Evolutionary conservation across 2,888 invertebrate genomes (phyloP), one percentile per base, ranked within the genome.

Genomic region (Eupelmus urozonus): DNA sequence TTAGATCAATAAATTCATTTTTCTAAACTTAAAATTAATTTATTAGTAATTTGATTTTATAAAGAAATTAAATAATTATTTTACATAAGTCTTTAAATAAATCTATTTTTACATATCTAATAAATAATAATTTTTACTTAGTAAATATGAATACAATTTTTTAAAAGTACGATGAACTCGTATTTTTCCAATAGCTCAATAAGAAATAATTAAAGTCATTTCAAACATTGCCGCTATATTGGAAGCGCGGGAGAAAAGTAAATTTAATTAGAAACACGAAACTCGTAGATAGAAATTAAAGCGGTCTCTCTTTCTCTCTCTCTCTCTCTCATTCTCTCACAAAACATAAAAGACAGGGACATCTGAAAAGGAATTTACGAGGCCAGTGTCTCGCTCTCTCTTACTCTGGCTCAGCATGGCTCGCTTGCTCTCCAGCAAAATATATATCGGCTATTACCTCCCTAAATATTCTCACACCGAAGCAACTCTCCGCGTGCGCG

Each of bases 371-470:
- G 86, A 88, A 89, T 89, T 89, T 87, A 89, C 84, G 88, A 86
- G 86, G 84, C 85, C 49, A 25, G n/a, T 23, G 25, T 66, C 23
- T 60, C 72, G 29, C 62, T 62, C 25, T 34, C 67, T 60, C 69
- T 53, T 45, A 16, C 7, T 18, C 20, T 53, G n/a, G n/a, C n/a
- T n/a, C n/a, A n/a, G n/a, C 51, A 34, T 34, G 3, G 34, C 34
- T 55, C 34, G 16, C 72, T 59, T n/a, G n/a, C 45, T 59, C 59
- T 29, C 59, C 42, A 23, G 87, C 87, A 86, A 89, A 89, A 89
- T 89, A 89, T 89, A 89, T 89, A 87, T 87, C 85, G 85, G 88
- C 88, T 89, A 89, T 89, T 89, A 89, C 87, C 85, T 84, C 87
- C 87, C 88, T 87, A 87, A 88, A 89, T 89, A 89, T 89, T 89